Base-by-base conservation (phyloP, 2,113 vertebrate genomes). In the Sprattus sprattus region DNA sequence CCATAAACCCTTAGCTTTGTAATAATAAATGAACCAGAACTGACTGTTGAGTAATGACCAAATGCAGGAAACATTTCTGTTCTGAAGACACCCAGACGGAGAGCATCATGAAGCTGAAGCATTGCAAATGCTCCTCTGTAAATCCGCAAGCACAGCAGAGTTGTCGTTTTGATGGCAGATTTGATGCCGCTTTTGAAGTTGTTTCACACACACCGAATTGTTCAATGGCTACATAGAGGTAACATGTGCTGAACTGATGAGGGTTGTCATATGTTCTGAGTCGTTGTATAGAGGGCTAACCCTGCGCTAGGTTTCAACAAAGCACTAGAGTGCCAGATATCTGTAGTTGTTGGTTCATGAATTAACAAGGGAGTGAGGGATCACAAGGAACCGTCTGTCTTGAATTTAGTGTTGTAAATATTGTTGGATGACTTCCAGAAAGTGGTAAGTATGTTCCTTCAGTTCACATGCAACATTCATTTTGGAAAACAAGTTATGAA, bases 221-320 rank as follows among this genome's bases (percentile, higher is more conserved):
- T 39, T 39, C 39, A 39, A 39, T 78, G 71, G 71, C 71, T 32
- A 32, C 71, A 78, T 13, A 16, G 28, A 78, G 10, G 15, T 78
- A 39, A 15, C 71, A 39, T 78, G 71, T 32, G 71, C 54, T 60
- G 32, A 11, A 78, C 25, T 78, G 5, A 11, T 16, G 32, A 32
- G 32, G 71, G 28, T 32, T 39, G 15, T 78, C 71, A 78, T 78
- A 78, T 78, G 71, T 78, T 60, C 54, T 78, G 71, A 78, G 11
- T 78, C 44, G 71, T 39, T 71, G 20, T 60, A 60, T 22, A 22
- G 18, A 18, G n/a, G n/a, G 6, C 64, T 25, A 67, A 67, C 28
- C 0, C 64, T 67, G 64, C n/a, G 6, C 64, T 67, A 28, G 13
- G 64, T 28, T 28, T 67, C 64, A 11, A 67, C 64, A 67, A 67